phyloP scores from a whole-genome alignment of 2,888 invertebrate genomes.

The Lypha dubia region DNA sequence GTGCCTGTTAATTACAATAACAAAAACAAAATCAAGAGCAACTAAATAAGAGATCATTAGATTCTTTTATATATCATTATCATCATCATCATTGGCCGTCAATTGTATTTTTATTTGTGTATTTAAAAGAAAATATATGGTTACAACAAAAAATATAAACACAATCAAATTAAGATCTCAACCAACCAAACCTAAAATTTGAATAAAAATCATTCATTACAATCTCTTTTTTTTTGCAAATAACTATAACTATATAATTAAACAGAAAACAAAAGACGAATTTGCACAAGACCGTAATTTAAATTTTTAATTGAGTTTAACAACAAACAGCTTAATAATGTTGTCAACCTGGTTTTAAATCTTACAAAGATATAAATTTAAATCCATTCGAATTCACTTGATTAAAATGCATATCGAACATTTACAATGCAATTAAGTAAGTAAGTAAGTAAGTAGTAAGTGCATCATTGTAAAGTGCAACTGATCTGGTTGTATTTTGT shows the following conservation, averaged over 20 bases:
- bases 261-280: not conserved
- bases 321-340: constrained; percentile 52
- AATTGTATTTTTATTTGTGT: not conserved
- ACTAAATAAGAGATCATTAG: not conserved
- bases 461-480: constrained; percentile 36
- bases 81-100: constrained; percentile 3
- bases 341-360: constrained; percentile 50
- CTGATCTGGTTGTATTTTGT: constrained; percentile 11
- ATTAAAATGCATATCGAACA: constrained; percentile 40
- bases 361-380: constrained; percentile 15
- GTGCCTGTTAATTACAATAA: constrained; percentile 21
- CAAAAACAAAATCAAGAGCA: constrained; percentile 21
- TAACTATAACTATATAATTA: not conserved
- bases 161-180: constrained; percentile 53
- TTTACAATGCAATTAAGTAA: not conserved
- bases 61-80: not conserved
- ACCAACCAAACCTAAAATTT: constrained; percentile 41
- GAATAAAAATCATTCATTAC: constrained; percentile 67
- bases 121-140: constrained; percentile 9
- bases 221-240: not conserved
- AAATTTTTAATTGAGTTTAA: constrained; percentile 64
- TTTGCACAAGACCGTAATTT: constrained; percentile 39
- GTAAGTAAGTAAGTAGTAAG: too few species aligned
- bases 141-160: constrained; percentile 4
- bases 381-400: constrained; percentile 9